Conservation (phyloP, 2,888 invertebrate species). For the Drosophila histrio region DNA sequence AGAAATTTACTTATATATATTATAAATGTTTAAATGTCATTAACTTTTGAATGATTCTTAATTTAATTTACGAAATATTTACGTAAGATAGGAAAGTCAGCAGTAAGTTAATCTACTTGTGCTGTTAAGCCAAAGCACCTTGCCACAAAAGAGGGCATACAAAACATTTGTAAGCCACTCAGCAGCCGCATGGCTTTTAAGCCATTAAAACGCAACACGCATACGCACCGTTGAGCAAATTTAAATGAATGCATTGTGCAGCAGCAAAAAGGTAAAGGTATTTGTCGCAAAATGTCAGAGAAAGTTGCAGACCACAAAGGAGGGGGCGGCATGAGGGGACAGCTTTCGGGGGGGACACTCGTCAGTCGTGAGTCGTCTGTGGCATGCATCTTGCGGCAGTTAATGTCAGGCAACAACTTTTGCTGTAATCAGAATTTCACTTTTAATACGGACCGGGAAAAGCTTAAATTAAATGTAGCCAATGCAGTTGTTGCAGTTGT, state of each 20-base stretch:
- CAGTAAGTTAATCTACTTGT: slow-evolving; percentile 21
- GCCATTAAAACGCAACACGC: slow-evolving; percentile 50
- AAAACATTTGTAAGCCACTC: slow-evolving; percentile 38
- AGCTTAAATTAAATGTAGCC: slow-evolving; percentile 49
- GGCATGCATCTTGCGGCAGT: slow-evolving; percentile 55
- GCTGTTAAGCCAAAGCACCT: neutral
- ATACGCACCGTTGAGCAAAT: slow-evolving; percentile 57
- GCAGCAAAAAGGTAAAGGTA: slow-evolving; percentile 3
- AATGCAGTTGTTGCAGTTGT: slow-evolving; percentile 18
- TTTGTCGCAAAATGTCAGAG: slow-evolving; percentile 39
- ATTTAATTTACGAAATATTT: neutral
- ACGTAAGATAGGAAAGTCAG: neutral
- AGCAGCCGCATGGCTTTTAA: slow-evolving; percentile 29
- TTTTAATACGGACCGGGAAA: slow-evolving; percentile 42
- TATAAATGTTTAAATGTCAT: too few species aligned
- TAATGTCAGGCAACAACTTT: slow-evolving; percentile 45
- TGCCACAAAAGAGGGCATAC: slow-evolving; percentile 6
- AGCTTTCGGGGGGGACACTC: neutral
- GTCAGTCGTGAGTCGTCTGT: slow-evolving; percentile 15
- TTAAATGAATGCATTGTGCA: slow-evolving; percentile 43
- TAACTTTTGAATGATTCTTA: too few species aligned
- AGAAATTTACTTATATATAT: too few species aligned
- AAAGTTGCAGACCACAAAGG: neutral
- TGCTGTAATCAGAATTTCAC: slow-evolving; percentile 59
- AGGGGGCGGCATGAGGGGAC: neutral